Evolutionary conservation across 2,888 invertebrate species (phyloP), one percentile per base, ranked within the genome.

Genomic region (Busseola fusca): DNA sequence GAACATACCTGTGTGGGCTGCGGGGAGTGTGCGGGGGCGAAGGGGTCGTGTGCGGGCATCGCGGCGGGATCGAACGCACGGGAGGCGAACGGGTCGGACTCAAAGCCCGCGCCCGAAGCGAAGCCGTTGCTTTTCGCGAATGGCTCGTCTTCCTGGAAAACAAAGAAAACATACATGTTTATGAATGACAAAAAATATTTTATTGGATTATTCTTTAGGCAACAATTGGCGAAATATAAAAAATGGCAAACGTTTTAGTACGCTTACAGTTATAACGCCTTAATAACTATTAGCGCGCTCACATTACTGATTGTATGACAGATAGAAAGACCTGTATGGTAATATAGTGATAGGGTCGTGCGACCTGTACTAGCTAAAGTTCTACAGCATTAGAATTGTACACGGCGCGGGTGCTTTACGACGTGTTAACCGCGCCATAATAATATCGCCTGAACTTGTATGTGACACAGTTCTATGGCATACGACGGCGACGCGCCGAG

Each of bases 41-140:
- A 97, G 70, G 97, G 97, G 91, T 97, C 97, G 86, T 91, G 91
- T 1, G 80, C 30, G 57, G 93, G 85, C 25, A 85, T 69, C 5
- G 80, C 78, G 52, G 87, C 60, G 59, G 83, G 64, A 45, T 45
- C 45, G 88, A 90, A 92, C 18, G 91, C 84, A 59, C 78, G 76
- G 14, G 90, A 91, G 76, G 91, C 89, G 92, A 96, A 96, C 25
- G 96, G 96, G 88, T 96, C 96, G 37, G 92, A 86, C 48, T 88
- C 83, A 88, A 96, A 96, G 0, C 73, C 91, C 91, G 83, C 90
- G 81, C 52, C 87, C 73, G 14, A 92, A 90, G 88, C 89, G 87
- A 94, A 93, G 14, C 89, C 91, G 79, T 91, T 91, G 78, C 83
- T 87, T 42, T 84, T 86, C 5, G 89, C 83, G 82, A 93, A 93